Evolutionary conservation across 2,797 vertebrate species (phyloP), one percentile per base, ranked within the genome.

Genomic region (Coluber constrictor): DNA sequence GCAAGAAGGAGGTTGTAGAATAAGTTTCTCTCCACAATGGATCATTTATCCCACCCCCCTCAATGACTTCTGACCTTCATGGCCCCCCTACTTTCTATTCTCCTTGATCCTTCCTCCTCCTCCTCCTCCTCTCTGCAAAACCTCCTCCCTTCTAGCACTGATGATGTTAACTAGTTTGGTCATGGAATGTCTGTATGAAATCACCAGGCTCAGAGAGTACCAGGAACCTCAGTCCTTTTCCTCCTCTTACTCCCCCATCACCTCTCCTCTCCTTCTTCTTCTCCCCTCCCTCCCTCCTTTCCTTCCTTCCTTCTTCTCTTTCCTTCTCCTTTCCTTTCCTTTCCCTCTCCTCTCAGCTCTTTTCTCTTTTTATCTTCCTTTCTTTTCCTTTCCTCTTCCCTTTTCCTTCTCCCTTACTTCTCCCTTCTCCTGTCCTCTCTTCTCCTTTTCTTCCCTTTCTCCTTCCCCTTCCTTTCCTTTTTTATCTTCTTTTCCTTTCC

Each of bases 221-320:
- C 59, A 60, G 23, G 20, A 1, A 27, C 25, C 61, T 27, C 18
- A 23, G 5, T 9, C 6, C 0, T 59, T 16, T 3, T 59, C 59
- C 20, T 20, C 20, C 25, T 27, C 3, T 15, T 27, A 11, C 11
- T 29, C 25, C 3, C 18, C 4, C 63, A 13, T n/a, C 12, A 4
- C 10, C 32, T 5, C 63, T 66, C 63, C 13, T 15, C 12, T 29
- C 5, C 29, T 32, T 15, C 5, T 32, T 12, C 4, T 0, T 18
- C 15, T 7, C 1, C 13, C 5, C 29, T 29, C 2, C 63, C 12
- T 15, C 1, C 12, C 8, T 29, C 27, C 0, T 3, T 11, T 27
- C 27, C 25, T 12, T 27, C 27, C 4, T 7, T 6, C 8, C 47
- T 10, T 11, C 10, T 25, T 37, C 37, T 37, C 37, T 37, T 37